Base-by-base conservation (phyloP, 2,797 vertebrate species). In the Brotula barbata region DNA sequence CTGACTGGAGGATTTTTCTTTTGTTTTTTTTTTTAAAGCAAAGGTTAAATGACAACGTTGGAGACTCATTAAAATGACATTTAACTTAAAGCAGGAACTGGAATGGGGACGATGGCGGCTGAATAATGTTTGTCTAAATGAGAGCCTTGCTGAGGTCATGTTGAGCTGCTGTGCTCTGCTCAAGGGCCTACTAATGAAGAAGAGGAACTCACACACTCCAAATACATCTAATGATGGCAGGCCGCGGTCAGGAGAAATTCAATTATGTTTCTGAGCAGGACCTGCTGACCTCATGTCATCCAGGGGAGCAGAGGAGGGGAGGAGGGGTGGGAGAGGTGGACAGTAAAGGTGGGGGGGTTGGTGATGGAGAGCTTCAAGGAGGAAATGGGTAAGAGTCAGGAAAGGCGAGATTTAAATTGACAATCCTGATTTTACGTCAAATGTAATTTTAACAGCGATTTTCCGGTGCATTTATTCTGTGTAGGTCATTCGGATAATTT, bases 221-320 rank as follows among this genome's bases (percentile, higher is more conserved):
- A 57, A 73, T 73, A 64, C 49, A 64, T 71, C 66, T 49, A 68
- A 75, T 22, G 60, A 79, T 34, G 62, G 67, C 56, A 55, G 21
- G 20, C 41, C 57, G 31, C 23, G 62, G 75, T 78, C 66, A 72
- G 75, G 54, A 73, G 41, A 71, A 72, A 73, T 66, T 75, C 9
- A 73, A 61, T 85, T 73, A 77, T 37, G 58, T 74, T 51, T 17
- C 45, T 16, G 48, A 52, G 45, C 40, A 53, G 57, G 47, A 19
- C 43, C 65, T 2, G 11, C 47, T 64, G 68, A 77, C 64, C 58
- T 20, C 57, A 59, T 42, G 63, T 76, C 57, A 75, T 48, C n/a
- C 50, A 31, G 54, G 44, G 33, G 21, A 44, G 43, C n/a, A 46
- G 39, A 19, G 13, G 23, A 14, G 34, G n/a, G 21, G 31, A 5